Evolutionary conservation across 2,888 invertebrate species (phyloP).

Genomic region (Aphelenchoides bicaudatus): DNA sequence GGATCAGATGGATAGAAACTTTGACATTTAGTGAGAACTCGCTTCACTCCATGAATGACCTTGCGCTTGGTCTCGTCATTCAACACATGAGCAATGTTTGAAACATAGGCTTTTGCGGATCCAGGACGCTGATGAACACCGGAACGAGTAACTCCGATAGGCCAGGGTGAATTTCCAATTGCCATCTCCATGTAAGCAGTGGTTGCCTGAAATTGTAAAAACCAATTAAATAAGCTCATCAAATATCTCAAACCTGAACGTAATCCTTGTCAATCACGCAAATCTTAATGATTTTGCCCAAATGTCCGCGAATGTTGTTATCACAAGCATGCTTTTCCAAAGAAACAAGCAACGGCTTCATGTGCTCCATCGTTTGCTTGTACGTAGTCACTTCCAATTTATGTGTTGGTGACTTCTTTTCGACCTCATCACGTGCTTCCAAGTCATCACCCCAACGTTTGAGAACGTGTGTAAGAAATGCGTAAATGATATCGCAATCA

Average conservation of each 20-base stretch:
- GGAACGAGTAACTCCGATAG: slow-evolving; percentile 99
- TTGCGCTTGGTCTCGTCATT: slow-evolving; percentile 88
- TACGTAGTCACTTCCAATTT: slow-evolving; percentile 86
- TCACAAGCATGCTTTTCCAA: slow-evolving; percentile 77
- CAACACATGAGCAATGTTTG: slow-evolving; percentile 91
- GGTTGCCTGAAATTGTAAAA: slow-evolving; percentile 71
- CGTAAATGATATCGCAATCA: slow-evolving; percentile 84
- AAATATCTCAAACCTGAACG: slow-evolving; percentile 22
- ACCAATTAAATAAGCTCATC: too few relatives aligned
- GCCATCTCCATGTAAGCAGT: slow-evolving; percentile 98
- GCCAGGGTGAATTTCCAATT: slow-evolving; percentile 99
- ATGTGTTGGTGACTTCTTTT: slow-evolving; percentile 77
- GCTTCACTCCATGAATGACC: slow-evolving; percentile 36
- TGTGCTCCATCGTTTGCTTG: slow-evolving; percentile 82
- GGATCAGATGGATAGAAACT: slow-evolving; percentile 94
- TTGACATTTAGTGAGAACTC: slow-evolving; percentile 92
- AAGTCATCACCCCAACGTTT: slow-evolving; percentile 80
- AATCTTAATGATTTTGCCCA: slow-evolving; percentile 69
- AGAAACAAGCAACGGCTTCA: slow-evolving; percentile 85
- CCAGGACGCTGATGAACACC: slow-evolving; percentile 99
- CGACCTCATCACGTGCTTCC: slow-evolving; percentile 75
- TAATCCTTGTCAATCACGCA: slow-evolving; percentile 28
- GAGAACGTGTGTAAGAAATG: slow-evolving; percentile 70
- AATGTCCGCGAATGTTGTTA: slow-evolving; percentile 89
- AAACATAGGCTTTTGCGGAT: slow-evolving; percentile 95